Evolutionary conservation across 37 sponge, comb jelly and placozoan species (phyloP).

Genomic region (Haliclona indistincta): DNA sequence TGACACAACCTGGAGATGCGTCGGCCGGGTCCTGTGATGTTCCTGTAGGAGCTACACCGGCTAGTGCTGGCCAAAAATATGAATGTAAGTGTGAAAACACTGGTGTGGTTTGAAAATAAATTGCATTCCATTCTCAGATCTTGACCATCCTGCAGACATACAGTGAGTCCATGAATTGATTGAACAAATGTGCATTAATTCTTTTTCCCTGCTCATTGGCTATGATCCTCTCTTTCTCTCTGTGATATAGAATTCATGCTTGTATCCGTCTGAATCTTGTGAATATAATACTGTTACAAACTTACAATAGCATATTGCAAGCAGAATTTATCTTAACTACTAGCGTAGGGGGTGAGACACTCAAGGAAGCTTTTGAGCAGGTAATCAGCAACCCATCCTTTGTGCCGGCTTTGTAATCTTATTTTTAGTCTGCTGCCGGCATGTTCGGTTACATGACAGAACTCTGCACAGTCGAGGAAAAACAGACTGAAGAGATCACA

Average conservation of each 20-base stretch:
- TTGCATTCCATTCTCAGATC: conserved; percentile 35
- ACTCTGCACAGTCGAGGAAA: conserved; percentile 64
- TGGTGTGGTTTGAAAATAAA: not conserved
- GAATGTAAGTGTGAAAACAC: conserved; percentile 45
- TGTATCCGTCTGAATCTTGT: conserved; percentile 52
- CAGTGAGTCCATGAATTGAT: conserved; percentile 52
- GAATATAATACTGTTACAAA: not conserved
- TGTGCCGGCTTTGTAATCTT: not conserved
- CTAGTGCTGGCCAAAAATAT: conserved; percentile 38
- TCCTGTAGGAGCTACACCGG: not conserved
- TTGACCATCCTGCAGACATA: conserved; percentile 92
- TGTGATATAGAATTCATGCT: conserved; percentile 61
- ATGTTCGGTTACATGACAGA: conserved; percentile 98
- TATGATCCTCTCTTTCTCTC: not conserved
- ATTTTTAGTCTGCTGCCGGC: conserved; percentile 68
- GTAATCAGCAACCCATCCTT: conserved; percentile 12
- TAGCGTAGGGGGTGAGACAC: conserved; percentile 71
- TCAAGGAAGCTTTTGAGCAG: conserved; percentile 89
- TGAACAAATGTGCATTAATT: not conserved
- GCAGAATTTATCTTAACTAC: conserved; percentile 9
- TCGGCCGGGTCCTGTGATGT: too few relatives aligned
- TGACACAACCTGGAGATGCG: too few relatives aligned
- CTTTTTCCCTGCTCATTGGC: not conserved
- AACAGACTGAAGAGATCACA: conserved; percentile 47
- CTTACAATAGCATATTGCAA: not conserved